Percentiles rank a stretch among this genome's conserved stretches.
phyloP scores from a whole-genome alignment of 92 coral and sea anemone species.

The Porites cylindrica region DNA sequence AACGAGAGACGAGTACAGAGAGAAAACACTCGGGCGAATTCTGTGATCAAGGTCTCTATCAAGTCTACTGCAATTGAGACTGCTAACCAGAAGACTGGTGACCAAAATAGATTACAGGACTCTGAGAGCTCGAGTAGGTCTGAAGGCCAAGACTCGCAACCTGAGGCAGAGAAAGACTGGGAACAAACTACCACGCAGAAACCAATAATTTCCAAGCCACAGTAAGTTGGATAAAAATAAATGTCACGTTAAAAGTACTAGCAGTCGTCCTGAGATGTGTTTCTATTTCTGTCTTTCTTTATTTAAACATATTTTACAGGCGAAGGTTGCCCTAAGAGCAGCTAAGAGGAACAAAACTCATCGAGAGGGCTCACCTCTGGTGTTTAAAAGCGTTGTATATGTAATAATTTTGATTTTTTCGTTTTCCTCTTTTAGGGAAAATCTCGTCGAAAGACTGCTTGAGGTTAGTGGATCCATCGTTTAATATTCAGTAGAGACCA shows the following conservation, averaged over 20 bases:
- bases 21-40: not conserved
- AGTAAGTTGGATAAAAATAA: not conserved
- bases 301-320: no score
- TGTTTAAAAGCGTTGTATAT: not conserved
- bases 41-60: constrained; percentile 24
- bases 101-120: not conserved
- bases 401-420: not conserved
- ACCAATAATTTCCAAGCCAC: not conserved
- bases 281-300: no score
- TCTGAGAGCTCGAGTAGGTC: constrained; percentile 14
- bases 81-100: not conserved
- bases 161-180: constrained; percentile 1
- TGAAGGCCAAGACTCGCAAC: constrained; percentile 6
- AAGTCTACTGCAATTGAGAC: not conserved
- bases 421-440: not conserved
- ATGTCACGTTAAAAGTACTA: not conserved
- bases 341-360: no score
- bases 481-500: not conserved
- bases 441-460: not conserved
- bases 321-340: no score
- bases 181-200: constrained; percentile 7
- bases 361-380: no score
- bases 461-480: not conserved
- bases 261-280: no score
- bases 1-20: not conserved